Percentiles rank a stretch among this genome's conserved stretches.
phyloP scores from a whole-genome alignment of 2,888 invertebrate species.

The Leptopterna dolabrata region DNA sequence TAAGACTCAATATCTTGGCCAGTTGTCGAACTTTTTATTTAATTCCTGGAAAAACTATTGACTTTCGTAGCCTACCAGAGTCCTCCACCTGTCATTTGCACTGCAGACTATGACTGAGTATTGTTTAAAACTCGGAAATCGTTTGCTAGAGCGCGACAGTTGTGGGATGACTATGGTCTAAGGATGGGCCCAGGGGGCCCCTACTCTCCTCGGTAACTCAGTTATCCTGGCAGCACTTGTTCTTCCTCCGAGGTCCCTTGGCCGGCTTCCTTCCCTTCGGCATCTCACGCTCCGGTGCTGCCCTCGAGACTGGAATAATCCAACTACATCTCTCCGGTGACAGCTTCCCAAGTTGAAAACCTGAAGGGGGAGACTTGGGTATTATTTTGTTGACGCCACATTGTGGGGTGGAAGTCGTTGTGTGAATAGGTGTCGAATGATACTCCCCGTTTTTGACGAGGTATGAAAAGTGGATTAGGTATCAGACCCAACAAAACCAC shows the following conservation, averaged over 20 bases:
- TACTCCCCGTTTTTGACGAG: no score
- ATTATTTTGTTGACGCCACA: background rate
- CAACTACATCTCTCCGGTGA: slow-evolving; percentile 26
- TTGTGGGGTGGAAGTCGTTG: background rate
- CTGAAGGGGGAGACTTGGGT: background rate
- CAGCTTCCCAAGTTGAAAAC: background rate
- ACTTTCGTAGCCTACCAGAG: no score
- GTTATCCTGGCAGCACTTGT: slow-evolving; percentile 27
- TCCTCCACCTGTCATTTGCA: no score
- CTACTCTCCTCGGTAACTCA: background rate
- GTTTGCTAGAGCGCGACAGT: background rate
- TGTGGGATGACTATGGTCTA: background rate
- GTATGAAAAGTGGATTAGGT: no score
- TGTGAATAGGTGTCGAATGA: background rate
- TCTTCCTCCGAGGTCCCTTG: background rate
- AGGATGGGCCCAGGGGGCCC: background rate
- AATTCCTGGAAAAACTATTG: no score
- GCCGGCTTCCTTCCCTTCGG: slow-evolving; percentile 12
- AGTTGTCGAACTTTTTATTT: no score
- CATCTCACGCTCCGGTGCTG: slow-evolving; percentile 43
- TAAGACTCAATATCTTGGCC: no score
- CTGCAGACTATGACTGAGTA: no score
- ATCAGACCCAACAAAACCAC: no score
- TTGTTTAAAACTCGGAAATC: no score
- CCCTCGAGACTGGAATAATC: slow-evolving; percentile 45